phyloP scores from a whole-genome alignment of 1,140 invertebrate species.

The Plectrocnemia conspersa region DNA sequence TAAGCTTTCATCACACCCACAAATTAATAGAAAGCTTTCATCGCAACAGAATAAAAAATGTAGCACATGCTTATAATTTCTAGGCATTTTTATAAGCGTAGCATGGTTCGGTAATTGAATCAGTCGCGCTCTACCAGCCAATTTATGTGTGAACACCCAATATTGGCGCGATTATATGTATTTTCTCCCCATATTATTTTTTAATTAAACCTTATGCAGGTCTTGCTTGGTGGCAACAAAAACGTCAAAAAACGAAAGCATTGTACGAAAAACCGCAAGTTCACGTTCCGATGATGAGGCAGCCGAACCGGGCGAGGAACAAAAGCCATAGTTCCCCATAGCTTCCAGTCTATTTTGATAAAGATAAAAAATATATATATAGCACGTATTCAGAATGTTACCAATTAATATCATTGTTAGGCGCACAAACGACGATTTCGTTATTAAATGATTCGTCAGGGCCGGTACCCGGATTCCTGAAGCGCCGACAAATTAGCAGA shows the following conservation, averaged over 20 bases:
- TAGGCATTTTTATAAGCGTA: too few relatives aligned
- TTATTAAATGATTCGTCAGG: conserved; percentile 35
- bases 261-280: conserved; percentile 31
- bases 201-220: conserved; percentile 32
- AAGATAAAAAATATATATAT: too few relatives aligned
- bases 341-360: conserved; percentile 28
- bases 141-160: too few relatives aligned
- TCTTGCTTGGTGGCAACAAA: too few relatives aligned
- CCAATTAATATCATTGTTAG: conserved; percentile 35
- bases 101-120: too few relatives aligned
- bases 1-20: too few relatives aligned
- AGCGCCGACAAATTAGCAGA: conserved; percentile 33
- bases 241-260: conserved; percentile 31
- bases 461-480: conserved; percentile 23
- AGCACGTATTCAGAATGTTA: conserved; percentile 33
- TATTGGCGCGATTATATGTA: too few relatives aligned
- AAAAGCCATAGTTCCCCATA: conserved; percentile 22
- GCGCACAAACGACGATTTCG: conserved; percentile 32
- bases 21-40: too few relatives aligned
- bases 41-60: too few relatives aligned
- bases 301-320: conserved; percentile 8
- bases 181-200: conserved; percentile 32
- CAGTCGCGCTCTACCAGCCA: too few relatives aligned
- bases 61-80: too few relatives aligned
- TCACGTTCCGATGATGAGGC: conserved; percentile 31